Conservation (phyloP, 2,888 invertebrate genomes). For the Nemurella pictetii region DNA sequence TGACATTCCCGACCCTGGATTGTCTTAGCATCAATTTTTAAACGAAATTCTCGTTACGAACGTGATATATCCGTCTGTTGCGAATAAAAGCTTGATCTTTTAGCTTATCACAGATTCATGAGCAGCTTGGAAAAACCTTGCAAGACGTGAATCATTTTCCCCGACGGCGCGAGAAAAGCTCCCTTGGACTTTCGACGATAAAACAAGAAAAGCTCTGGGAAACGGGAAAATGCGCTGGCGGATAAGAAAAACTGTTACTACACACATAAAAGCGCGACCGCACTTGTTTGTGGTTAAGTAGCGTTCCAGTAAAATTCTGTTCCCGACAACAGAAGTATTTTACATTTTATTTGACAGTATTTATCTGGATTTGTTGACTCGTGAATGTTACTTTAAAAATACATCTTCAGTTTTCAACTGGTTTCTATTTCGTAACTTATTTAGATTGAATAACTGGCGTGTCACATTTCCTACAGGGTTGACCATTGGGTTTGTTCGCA, state of each 20-base stretch:
- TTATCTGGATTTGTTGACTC: too few species aligned
- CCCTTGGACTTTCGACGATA: not conserved
- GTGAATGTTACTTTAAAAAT: too few species aligned
- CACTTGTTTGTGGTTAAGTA: not conserved
- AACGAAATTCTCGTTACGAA: not conserved
- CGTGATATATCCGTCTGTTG: not conserved
- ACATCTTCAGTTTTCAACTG: too few species aligned
- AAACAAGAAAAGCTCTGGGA: not conserved
- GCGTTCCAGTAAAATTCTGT: not conserved
- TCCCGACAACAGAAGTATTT: too few species aligned
- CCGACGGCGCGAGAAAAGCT: not conserved
- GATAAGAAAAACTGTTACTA: not conserved
- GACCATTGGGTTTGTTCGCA: too few species aligned
- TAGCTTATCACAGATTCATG: not conserved
- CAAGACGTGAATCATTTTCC: not conserved
- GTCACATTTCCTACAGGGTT: too few species aligned
- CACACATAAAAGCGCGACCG: too few species aligned
- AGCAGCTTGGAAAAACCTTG: not conserved
- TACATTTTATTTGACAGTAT: too few species aligned
- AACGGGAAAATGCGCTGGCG: not conserved
- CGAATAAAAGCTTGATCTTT: not conserved
- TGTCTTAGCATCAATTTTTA: not conserved
- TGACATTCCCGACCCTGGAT: not conserved
- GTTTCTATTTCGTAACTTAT: too few species aligned
- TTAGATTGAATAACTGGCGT: too few species aligned